These are phyloP conservation scores for Platerodrilus igneus DNA, from an alignment of 2,888 invertebrate genomes.

Conservation along the genomic window DNA sequence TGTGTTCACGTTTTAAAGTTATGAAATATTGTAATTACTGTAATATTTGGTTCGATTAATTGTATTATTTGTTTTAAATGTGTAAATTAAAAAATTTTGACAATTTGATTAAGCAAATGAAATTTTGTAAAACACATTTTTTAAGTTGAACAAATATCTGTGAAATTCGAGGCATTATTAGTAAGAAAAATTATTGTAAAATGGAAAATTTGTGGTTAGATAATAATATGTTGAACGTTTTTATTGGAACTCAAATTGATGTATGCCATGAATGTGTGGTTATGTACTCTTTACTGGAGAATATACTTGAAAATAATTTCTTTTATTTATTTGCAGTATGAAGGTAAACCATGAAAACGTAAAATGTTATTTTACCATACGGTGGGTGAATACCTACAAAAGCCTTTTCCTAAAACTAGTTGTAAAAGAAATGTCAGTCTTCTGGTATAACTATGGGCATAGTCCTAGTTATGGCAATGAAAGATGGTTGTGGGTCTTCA, in stretches of 20 bases:
- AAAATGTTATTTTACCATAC: too few relatives aligned
- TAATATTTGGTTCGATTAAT: conserved; percentile 9
- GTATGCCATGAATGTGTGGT: conserved; percentile 37
- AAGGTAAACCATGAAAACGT: too few relatives aligned
- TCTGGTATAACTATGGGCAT: too few relatives aligned
- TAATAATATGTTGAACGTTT: conserved; percentile 25
- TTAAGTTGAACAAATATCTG: conserved; percentile 26
- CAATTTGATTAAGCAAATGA: too few relatives aligned
- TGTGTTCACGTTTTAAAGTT: conserved; percentile 14
- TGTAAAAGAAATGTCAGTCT: too few relatives aligned
- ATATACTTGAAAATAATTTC: conserved; percentile 33
- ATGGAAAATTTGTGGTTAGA: conserved; percentile 23
- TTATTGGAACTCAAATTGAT: conserved; percentile 30
- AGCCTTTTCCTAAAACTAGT: too few relatives aligned
- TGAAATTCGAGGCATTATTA: conserved; percentile 32
- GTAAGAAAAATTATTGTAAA: conserved; percentile 20
- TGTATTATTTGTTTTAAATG: too few relatives aligned
- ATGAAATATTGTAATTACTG: conserved; percentile 12
- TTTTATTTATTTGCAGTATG: too few relatives aligned
- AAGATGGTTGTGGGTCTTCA: too few relatives aligned
- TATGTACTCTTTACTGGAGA: conserved; percentile 38
- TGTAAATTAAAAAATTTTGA: too few relatives aligned
- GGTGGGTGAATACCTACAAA: too few relatives aligned
- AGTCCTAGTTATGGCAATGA: too few relatives aligned
- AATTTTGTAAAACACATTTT: conserved; percentile 11